These are phyloP conservation scores for Poecilia latipinna DNA, from an alignment of 2,113 vertebrate genomes.

Conservation along the genomic window DNA sequence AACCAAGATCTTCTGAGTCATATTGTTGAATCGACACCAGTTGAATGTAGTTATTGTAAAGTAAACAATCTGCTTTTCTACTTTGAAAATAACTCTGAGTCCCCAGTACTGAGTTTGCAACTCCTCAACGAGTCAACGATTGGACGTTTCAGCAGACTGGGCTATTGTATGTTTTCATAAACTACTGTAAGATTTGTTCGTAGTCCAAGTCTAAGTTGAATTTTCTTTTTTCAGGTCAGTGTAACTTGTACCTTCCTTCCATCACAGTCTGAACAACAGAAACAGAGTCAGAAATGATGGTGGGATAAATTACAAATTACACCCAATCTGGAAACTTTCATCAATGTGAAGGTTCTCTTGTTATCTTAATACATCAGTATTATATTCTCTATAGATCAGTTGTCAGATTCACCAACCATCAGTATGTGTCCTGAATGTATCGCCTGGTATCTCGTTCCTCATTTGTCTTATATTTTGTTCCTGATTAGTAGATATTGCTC, in stretches of 20 bases:
- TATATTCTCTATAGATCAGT: background rate
- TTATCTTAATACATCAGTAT: background rate
- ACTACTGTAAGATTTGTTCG: too few species aligned
- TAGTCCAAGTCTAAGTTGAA: background rate
- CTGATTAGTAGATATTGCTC: background rate
- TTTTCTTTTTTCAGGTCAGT: background rate
- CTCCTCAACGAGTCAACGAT: too few species aligned
- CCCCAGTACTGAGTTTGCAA: too few species aligned
- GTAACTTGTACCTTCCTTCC: fast-evolving
- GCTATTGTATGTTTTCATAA: too few species aligned
- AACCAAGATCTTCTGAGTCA: too few species aligned
- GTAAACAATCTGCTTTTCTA: background rate
- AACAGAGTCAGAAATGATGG: background rate
- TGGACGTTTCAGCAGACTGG: too few species aligned
- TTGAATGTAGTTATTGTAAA: background rate
- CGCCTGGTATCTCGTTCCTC: background rate
- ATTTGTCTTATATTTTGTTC: background rate
- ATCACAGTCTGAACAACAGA: background rate
- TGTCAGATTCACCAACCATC: background rate
- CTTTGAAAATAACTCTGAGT: too few species aligned
- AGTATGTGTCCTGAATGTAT: background rate
- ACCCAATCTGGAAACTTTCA: constrained; percentile 3
- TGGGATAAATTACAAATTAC: constrained; percentile 26
- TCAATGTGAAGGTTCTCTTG: background rate
- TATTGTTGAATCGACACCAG: background rate